phyloP scores from a whole-genome alignment of 64 coral and sea anemone species.

The Hydrozoanthus tunicans region DNA sequence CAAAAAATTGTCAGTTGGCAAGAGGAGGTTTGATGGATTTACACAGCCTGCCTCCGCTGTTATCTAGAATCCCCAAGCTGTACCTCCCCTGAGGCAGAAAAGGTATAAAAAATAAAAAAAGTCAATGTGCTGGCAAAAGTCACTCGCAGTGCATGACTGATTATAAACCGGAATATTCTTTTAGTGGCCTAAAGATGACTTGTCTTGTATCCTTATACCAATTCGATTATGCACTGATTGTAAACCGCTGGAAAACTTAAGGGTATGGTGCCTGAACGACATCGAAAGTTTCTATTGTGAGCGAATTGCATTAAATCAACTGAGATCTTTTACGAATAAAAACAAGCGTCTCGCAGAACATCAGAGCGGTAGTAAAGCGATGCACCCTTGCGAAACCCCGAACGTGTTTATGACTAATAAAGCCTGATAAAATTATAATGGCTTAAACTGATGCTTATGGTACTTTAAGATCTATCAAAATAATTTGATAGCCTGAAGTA shows the following conservation, averaged over 20 bases:
- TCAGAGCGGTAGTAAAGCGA: conserved; percentile 58
- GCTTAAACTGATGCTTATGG: conserved; percentile 58
- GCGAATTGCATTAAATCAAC: conserved; percentile 64
- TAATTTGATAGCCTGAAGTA: conserved; percentile 63
- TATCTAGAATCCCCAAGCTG: conserved; percentile 26
- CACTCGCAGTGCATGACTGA: not conserved
- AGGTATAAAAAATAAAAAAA: no score
- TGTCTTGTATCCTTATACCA: not conserved
- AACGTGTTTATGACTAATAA: conserved; percentile 62
- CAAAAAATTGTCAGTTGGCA: no score
- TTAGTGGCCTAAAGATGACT: not conserved
- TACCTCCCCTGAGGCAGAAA: conserved; percentile 11
- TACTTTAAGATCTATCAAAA: conserved; percentile 70
- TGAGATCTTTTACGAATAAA: conserved; percentile 42
- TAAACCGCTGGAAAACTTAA: conserved; percentile 5
- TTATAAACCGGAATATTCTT: no score
- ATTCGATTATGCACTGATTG: not conserved
- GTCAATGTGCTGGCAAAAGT: not conserved
- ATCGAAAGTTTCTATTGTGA: conserved; percentile 63
- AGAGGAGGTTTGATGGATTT: conserved; percentile 30
- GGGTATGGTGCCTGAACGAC: not conserved
- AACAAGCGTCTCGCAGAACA: conserved; percentile 55
- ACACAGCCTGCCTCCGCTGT: conserved; percentile 54
- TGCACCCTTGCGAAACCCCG: conserved; percentile 64
- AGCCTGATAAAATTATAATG: conserved; percentile 26